Evolutionary conservation across 2,888 invertebrate genomes (phyloP).

Genomic region (Lottia gigantea): DNA sequence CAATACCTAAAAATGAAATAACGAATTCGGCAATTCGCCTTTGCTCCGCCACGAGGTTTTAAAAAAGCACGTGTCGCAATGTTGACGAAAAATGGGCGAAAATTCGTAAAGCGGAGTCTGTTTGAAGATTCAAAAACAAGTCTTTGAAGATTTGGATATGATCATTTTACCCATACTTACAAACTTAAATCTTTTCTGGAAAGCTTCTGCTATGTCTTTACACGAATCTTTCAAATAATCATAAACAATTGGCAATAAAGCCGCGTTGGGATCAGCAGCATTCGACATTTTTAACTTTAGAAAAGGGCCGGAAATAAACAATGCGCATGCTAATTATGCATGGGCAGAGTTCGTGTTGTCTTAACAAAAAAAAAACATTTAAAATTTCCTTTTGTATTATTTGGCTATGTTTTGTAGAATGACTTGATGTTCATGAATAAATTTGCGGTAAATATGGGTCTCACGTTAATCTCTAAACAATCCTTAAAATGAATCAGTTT

Average conservation of each 20-base stretch:
- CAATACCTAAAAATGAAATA: too few relatives aligned
- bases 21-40: background rate
- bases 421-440: too few relatives aligned
- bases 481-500: too few relatives aligned
- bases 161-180: slow-evolving; percentile 6
- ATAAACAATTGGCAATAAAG: slow-evolving; percentile 20
- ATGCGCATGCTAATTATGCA: background rate
- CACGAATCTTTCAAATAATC: slow-evolving; percentile 19
- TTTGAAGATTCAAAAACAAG: too few relatives aligned
- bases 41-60: background rate
- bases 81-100: background rate
- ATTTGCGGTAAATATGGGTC: too few relatives aligned
- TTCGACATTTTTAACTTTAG: background rate
- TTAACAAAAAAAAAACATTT: too few relatives aligned
- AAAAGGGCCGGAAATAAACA: background rate
- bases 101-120: background rate
- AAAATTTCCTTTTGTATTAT: too few relatives aligned
- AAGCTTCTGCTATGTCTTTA: slow-evolving; percentile 21
- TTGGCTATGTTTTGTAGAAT: too few relatives aligned
- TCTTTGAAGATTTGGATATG: too few relatives aligned
- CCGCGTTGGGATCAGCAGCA: background rate
- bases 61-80: background rate
- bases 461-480: too few relatives aligned
- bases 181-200: slow-evolving; percentile 21
- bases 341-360: too few relatives aligned